Conservation (phyloP, 2,113 vertebrate genomes). For the Cisticola juncidis region DNA sequence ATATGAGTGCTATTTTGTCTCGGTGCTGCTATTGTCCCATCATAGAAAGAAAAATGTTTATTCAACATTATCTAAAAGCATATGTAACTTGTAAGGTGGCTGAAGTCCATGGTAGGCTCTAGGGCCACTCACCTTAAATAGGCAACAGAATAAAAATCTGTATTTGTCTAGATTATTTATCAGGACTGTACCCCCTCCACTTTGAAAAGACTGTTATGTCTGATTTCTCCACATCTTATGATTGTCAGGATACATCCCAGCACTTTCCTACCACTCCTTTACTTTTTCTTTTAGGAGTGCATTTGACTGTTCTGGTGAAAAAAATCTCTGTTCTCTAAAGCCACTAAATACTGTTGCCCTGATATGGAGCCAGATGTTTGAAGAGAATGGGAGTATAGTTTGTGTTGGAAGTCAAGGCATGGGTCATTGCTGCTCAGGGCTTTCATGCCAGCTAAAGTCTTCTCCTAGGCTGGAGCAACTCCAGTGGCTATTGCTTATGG, state of each 20-base stretch:
- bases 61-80: neutral
- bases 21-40: neutral
- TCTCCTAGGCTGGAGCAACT: neutral
- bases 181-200: neutral
- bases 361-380: neutral
- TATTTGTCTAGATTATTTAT: neutral
- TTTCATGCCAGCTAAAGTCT: neutral
- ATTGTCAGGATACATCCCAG: neutral
- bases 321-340: neutral
- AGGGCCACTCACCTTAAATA: rapidly evolving
- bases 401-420: neutral
- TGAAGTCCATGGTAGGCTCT: neutral
- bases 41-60: neutral
- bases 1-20: neutral
- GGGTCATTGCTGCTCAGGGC: neutral
- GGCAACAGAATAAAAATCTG: neutral
- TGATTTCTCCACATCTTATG: neutral
- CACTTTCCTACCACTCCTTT: neutral
- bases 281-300: neutral
- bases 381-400: neutral
- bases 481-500: rapidly evolving
- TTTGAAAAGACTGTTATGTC: neutral
- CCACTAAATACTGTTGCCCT: neutral
- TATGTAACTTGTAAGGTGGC: neutral
- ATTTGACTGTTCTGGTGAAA: neutral